Conservation (phyloP, 2,113 vertebrate genomes). For the Nanorana parkeri region DNA sequence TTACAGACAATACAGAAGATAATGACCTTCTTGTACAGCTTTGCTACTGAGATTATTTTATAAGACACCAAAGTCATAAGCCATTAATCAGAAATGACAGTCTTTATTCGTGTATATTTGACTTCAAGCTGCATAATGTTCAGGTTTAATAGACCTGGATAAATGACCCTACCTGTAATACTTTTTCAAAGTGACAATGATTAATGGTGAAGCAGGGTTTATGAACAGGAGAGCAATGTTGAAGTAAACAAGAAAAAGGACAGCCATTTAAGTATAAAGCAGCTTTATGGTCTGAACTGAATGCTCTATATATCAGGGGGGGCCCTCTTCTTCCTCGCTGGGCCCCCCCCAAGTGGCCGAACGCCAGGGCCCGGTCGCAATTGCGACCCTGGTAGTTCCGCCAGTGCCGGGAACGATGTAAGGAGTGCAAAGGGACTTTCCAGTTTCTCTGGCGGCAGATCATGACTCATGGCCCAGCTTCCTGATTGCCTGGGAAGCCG, state of each 20-base stretch:
- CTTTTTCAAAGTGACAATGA: constrained; percentile 92
- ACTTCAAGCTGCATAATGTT: constrained; percentile 84
- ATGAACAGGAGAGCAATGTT: constrained; percentile 84
- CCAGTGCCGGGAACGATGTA: no score
- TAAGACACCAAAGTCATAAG: constrained; percentile 77
- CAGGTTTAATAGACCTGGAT: constrained; percentile 89
- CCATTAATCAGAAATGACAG: constrained; percentile 91
- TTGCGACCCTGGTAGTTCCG: no score
- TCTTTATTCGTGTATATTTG: constrained; percentile 89
- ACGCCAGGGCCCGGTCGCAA: no score
- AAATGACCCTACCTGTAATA: constrained; percentile 88
- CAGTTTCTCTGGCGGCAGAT: no score
- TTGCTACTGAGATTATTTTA: constrained; percentile 75
- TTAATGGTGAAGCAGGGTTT: constrained; percentile 83
- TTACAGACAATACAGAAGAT: constrained; percentile 71
- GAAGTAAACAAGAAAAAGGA: constrained; percentile 85
- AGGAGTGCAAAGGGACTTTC: no score
- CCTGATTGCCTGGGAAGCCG: no score
- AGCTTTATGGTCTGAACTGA: constrained; percentile 43
- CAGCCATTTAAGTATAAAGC: constrained; percentile 61
- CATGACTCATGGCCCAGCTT: no score
- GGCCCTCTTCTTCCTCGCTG: no score
- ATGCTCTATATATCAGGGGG: constrained; percentile 27
- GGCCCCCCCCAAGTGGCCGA: no score
- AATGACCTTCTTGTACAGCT: constrained; percentile 80